Evolutionary conservation across 2,888 invertebrate genomes (phyloP), one percentile per base, ranked within the genome.

Genomic region (Toxonevra muliebris): DNA sequence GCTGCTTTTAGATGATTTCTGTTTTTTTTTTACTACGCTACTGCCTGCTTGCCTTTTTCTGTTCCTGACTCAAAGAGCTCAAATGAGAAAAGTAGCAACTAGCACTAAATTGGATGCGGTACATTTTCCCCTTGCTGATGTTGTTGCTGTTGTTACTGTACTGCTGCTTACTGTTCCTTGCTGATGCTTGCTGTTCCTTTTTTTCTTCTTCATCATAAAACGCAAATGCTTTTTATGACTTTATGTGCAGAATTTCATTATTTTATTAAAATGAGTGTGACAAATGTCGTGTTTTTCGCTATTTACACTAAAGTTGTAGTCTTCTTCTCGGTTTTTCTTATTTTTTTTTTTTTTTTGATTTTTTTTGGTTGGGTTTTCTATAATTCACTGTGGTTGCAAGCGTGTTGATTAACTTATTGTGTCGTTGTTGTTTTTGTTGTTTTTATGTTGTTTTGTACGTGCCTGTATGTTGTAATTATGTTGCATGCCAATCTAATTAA

Each of bases 261-360:
- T 69, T 72, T 72, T 62, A 70, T 68, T 68, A 66, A 66, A 70
- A 68, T 66, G 40, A 50, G 48, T 60, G 64, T 62, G 70, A 72
- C 69, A 72, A 70, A 71, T 64, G 66, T 65, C 43, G 20, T 58
- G 52, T 57, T 65, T 55, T 55, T 30, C 30, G 30, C 30, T 30
- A 30, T 30, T 30, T 30, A 30, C 7, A 30, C 30, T 30, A 30
- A 30, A 30, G 30, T 7, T 30, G 30, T 30, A 30, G 30, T 30
- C 30, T 30, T 30, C 30, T 30, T n/a, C n/a, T n/a, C n/a, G n/a
- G 30, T 7, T 30, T 30, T 7, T 30, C 3, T 7, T 30, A 7
- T 7, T 30, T 30, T 7, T 7, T 30, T 7, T 30, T 30, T 7
- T 30, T 30, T 2, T 30, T 30, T 2, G 30, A 30, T 30, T 30